Evolutionary conservation across 2,888 invertebrate species (phyloP), one percentile per base, ranked within the genome.

Genomic region (Reticulitermes lucifugus): DNA sequence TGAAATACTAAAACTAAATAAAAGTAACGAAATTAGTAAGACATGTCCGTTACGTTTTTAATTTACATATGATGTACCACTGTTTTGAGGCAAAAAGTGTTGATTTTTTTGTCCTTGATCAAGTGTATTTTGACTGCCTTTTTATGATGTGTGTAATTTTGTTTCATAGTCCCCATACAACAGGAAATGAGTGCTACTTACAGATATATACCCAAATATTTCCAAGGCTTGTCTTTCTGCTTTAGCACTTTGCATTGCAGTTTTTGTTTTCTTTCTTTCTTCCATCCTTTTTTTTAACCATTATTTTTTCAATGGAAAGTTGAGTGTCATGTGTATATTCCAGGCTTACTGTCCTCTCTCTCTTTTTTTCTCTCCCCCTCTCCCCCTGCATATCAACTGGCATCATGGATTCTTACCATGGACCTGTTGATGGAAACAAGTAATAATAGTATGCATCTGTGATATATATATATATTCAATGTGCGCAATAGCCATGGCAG

Each of bases 401-500:
- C 65, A 65, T 65, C 65, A 65, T 65, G 65, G 65, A 12, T 65
- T 25, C 65, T 18, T 60, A 60, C n/a, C 25, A 71, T 35, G 35
- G 35, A 29, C 35, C 73, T 60, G 80, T 80, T 55, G 80, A 79
- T 65, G 81, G 65, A 41, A 81, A 35, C 29, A 81, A 81, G 81
- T 81, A 81, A 65, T 70, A 81, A 81, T 81, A 81, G 81, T 65
- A 41, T 81, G 70, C 81, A 81, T 65, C 81, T 81, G 81, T 81
- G 81, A 81, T 81, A 81, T 65, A 81, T 35, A 35, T 25, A 25
- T 25, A 25, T 81, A 81, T 65, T 81, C 81, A 70, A 46, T 81
- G 81, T 81, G 65, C 60, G 81, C 81, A 81, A 81, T 81, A 81
- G 81, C 81, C 81, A 81, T 81, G 81, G 70, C 81, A 70, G 43